Evolutionary conservation across 2,113 vertebrate genomes (phyloP).

Genomic region (Chroicocephalus ridibundus): DNA sequence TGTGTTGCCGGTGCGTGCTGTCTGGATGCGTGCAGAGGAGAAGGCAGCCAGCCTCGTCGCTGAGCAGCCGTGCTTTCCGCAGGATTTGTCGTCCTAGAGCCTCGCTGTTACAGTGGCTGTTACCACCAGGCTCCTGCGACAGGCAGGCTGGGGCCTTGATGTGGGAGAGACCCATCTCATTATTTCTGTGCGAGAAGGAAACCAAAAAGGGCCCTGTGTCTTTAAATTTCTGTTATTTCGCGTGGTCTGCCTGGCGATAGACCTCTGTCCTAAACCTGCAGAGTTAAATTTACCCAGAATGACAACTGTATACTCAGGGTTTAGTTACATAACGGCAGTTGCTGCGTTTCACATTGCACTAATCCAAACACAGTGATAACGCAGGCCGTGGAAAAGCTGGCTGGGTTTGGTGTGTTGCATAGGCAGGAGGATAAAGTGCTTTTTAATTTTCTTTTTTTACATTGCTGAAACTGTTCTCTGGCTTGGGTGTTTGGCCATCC

Average conservation of each 20-base stretch:
- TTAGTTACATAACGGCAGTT: slow-evolving; percentile 79
- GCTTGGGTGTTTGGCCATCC: slow-evolving; percentile 2
- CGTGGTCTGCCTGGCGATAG: slow-evolving; percentile 63
- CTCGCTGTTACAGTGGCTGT: background rate
- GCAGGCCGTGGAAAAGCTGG: slow-evolving; percentile 53
- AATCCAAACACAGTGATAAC: slow-evolving; percentile 70
- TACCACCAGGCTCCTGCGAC: background rate
- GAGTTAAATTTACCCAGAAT: slow-evolving; percentile 82
- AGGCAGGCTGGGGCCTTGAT: background rate
- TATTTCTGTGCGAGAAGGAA: background rate
- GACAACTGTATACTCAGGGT: slow-evolving; percentile 79
- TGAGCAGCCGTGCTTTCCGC: slow-evolving; percentile 47
- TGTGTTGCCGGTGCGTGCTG: slow-evolving; percentile 12
- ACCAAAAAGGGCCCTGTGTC: background rate
- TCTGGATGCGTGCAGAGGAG: background rate
- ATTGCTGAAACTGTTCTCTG: slow-evolving; percentile 25
- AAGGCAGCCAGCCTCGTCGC: slow-evolving; percentile 23
- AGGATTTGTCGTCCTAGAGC: slow-evolving; percentile 25
- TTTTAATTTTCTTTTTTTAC: slow-evolving; percentile 20
- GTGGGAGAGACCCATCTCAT: background rate
- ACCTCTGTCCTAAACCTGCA: slow-evolving; percentile 76
- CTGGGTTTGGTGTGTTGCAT: background rate
- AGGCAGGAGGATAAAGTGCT: slow-evolving; percentile 47
- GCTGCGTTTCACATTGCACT: slow-evolving; percentile 71
- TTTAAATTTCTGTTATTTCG: slow-evolving; percentile 71